phyloP scores from a whole-genome alignment of 2,797 vertebrate genomes.

The Fratercula arctica region DNA sequence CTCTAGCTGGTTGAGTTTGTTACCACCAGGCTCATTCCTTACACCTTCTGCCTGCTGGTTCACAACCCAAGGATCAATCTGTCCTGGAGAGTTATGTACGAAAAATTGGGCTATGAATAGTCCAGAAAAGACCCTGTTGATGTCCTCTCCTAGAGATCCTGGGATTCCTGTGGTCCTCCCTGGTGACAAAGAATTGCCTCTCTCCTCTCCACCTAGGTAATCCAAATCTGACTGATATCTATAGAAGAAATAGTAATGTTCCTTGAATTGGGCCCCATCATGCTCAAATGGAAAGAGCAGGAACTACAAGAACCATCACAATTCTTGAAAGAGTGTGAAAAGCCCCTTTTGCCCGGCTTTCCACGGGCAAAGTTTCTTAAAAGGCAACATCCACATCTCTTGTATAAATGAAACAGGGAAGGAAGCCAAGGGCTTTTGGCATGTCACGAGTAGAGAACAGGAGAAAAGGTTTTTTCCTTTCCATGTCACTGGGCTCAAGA shows the following conservation, averaged over 20 bases:
- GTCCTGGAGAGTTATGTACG: too few species aligned
- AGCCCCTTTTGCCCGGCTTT: not conserved
- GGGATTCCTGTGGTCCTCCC: not conserved
- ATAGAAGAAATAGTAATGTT: not conserved
- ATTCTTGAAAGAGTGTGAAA: not conserved
- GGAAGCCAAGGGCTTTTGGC: not conserved
- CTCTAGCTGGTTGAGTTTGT: not conserved
- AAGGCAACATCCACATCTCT: not conserved
- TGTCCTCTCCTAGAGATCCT: not conserved
- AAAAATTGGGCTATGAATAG: not conserved
- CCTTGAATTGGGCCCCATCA: not conserved
- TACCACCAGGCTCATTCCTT: not conserved
- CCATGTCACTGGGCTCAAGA: not conserved
- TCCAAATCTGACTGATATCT: not conserved
- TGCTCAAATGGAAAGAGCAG: not conserved
- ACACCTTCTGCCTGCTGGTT: not conserved
- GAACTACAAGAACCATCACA: not conserved
- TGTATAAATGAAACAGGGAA: not conserved
- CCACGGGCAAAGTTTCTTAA: not conserved
- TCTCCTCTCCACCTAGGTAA: not conserved
- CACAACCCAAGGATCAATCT: not conserved
- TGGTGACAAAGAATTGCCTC: not conserved
- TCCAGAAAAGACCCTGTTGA: not conserved
- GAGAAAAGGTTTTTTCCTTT: not conserved
- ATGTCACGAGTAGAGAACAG: not conserved